Evolutionary conservation across 2,113 vertebrate species (phyloP), one percentile per base, ranked within the genome.

Genomic region (Burhinus oedicnemus): DNA sequence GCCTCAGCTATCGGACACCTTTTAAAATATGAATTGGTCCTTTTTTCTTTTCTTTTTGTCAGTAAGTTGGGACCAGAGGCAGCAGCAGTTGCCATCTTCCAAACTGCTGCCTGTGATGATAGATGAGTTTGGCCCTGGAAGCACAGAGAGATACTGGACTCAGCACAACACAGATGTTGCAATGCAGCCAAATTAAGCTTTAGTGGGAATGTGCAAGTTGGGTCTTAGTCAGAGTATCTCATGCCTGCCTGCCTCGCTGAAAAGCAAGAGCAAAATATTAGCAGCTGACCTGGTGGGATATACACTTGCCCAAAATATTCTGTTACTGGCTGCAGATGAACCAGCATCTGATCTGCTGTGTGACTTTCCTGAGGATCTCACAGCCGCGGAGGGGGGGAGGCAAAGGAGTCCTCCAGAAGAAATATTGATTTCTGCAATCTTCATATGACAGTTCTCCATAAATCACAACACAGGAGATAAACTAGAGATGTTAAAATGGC

Each of bases 101-200:
- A 98, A 97, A 83, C 71, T 90, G 77, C 96, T 98, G 97, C 97
- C 97, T 96, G 38, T 80, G 95, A 97, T 98, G 98, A 98, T 98
- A 96, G 95, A 98, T 97, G 97, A 96, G 90, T 95, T 97, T 96
- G 94, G 94, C 95, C 76, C 64, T 83, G 51, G 75, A 95, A 97
- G 74, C 82, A 79, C 44, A 83, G 90, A 89, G 94, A 95, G 96
- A 97, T 95, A 97, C 74, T 93, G 94, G 90, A 97, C 91, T 97
- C 97, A 98, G 97, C 97, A 98, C 96, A 97, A 97, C 94, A 96
- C 97, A 97, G 97, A 97, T 97, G 97, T 96, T 97, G 94, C 88
- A 93, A 96, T 87, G 86, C 16, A 58, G 97, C 79, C 96, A 97
- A 97, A 97, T 98, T 94, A 97, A 97, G 97, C 95, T 96, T 97